Conservation (phyloP, 2,113 vertebrate species). For the Daphoenositta chrysoptera region DNA sequence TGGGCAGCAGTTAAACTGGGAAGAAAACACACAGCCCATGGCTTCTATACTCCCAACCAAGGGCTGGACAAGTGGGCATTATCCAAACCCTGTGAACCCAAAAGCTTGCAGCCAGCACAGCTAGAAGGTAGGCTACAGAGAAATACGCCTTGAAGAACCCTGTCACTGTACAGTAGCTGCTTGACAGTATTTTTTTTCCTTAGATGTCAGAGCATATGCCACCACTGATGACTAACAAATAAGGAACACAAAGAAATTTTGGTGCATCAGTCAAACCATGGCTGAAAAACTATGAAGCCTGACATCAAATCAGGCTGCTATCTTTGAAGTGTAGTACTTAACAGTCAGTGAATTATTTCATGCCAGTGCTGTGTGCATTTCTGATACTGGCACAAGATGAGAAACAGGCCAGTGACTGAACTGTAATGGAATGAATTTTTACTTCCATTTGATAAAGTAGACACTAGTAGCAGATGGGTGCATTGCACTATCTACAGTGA, state of each 20-base stretch:
- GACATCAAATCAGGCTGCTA: not conserved
- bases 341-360: slow-evolving; percentile 14
- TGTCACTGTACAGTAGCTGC: not conserved
- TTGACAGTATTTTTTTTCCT: not conserved
- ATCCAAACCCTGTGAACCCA: not conserved
- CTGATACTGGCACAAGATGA: not conserved
- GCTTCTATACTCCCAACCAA: not conserved
- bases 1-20: not conserved
- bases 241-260: not conserved
- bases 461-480: not conserved
- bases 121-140: not conserved
- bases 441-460: not conserved
- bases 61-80: not conserved
- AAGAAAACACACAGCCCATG: not conserved
- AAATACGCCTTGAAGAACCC: not conserved
- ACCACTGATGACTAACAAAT: slow-evolving; percentile 1
- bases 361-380: not conserved
- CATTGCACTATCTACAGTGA: not conserved
- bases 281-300: not conserved
- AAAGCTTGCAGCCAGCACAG: not conserved
- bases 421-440: not conserved
- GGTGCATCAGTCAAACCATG: not conserved
- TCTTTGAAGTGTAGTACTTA: not conserved
- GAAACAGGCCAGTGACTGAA: not conserved
- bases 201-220: not conserved